Percentiles rank a stretch among this genome's conserved stretches.
phyloP scores from a whole-genome alignment of 1,140 invertebrate genomes.

The Drosophila mauritiana region DNA sequence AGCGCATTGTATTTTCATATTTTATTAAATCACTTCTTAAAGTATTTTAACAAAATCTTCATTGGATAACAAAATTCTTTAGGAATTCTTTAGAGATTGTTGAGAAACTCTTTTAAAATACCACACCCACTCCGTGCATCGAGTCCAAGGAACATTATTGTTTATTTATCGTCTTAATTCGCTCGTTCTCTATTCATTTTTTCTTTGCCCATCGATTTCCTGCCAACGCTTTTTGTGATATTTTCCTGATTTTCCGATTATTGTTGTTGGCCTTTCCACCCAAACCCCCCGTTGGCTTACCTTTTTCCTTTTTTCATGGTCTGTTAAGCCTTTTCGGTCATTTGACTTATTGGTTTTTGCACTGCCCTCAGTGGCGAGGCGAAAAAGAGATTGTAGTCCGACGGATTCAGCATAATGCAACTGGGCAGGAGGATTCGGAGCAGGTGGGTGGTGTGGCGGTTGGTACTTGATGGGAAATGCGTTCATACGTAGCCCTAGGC shows the following conservation, averaged over 20 bases:
- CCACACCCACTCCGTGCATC: background rate
- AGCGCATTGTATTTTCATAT: too few species aligned
- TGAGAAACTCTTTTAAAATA: background rate
- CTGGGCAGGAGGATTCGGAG: slow-evolving; percentile 1
- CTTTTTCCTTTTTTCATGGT: slow-evolving; percentile 69
- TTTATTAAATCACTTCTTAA: too few species aligned
- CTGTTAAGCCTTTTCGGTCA: slow-evolving; percentile 82
- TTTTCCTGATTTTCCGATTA: slow-evolving; percentile 47
- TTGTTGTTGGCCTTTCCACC: slow-evolving; percentile 32
- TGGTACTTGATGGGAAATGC: slow-evolving; percentile 25
- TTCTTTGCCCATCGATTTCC: slow-evolving; percentile 32
- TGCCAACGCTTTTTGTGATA: slow-evolving; percentile 32
- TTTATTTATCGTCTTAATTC: slow-evolving; percentile 44
- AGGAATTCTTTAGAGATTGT: background rate
- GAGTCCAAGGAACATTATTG: slow-evolving; percentile 4
- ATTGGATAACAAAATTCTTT: background rate
- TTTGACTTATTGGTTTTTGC: slow-evolving; percentile 81
- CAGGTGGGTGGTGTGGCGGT: background rate
- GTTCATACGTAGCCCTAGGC: slow-evolving; percentile 23
- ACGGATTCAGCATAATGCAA: slow-evolving; percentile 50
- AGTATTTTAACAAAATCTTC: background rate
- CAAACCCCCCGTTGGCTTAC: slow-evolving; percentile 50
- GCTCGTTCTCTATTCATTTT: slow-evolving; percentile 30
- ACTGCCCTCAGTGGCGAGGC: slow-evolving; percentile 28
- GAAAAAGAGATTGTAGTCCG: slow-evolving; percentile 25